Evolutionary conservation across 2,113 vertebrate species (phyloP), one percentile per base, ranked within the genome.

Genomic region (Corapipo altera): DNA sequence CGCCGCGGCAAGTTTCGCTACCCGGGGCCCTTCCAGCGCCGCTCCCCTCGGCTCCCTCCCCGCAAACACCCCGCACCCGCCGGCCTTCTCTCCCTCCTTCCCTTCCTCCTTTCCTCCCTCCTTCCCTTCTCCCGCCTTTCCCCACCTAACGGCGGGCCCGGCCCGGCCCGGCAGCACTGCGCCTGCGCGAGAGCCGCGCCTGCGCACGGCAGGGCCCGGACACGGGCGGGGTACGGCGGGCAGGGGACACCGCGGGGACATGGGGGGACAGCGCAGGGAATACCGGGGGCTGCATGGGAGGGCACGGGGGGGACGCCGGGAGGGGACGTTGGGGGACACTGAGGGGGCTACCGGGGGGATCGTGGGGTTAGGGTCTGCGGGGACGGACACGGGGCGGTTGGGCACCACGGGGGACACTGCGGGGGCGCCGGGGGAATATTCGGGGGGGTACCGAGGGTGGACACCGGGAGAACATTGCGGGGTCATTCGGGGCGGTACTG

Each of bases 231-330:
- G 89, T 72, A 92, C 26, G 83, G 72, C 24, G 44, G 43, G 15
- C 32, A 1, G 35, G 30, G 59, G 46, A 15, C 49, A 15, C 23
- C 15, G 49, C 49, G 49, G 24, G 55, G 20, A 15, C 35, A 1
- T 5, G 58, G 52, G 26, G 15, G 39, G 39, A 39, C 39, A 39
- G 11, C 39, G 39, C 11, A 12, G 39, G 39, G 39, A 39, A 39
- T 39, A 39, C 0, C 17, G 0, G 37, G 75, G n/a, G n/a, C n/a
- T n/a, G n/a, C n/a, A n/a, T 46, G 44, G 44, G 44, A 10, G 44
- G 44, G 44, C 15, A 12, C 16, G 52, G 32, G 15, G 28, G 24
- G 23, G 16, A 15, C 13, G 37, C 2, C 23, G 37, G 15, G 46
- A 2, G 8, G 39, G 39, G 39, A 39, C 39, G 12, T 5, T 39